Conservation (phyloP, 2,797 vertebrate genomes). For the Myotis findleyi region DNA sequence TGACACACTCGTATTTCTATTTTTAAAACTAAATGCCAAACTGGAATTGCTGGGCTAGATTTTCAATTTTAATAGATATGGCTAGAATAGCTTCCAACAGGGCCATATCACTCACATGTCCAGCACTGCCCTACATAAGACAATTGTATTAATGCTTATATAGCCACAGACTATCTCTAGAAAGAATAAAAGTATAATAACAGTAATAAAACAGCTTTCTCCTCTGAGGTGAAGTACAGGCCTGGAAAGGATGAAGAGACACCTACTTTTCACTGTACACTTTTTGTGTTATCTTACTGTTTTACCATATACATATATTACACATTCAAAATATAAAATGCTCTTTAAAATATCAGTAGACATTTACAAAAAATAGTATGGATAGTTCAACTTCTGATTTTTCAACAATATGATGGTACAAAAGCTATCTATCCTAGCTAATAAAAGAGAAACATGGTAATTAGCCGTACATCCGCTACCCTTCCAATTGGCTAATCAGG, state of each 20-base stretch:
- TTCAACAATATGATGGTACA: not conserved
- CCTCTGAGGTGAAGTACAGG: not conserved
- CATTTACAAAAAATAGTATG: not conserved
- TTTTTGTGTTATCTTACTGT: not conserved
- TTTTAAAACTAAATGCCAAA: conserved; percentile 44
- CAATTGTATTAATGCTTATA: not conserved
- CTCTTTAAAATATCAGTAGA: not conserved
- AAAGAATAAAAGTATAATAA: not conserved
- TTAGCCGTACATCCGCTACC: no score
- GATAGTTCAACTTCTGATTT: not conserved
- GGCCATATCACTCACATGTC: not conserved
- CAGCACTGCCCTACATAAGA: not conserved
- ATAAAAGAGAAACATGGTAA: no score
- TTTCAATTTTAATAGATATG: not conserved
- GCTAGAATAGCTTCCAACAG: not conserved
- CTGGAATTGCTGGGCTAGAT: not conserved
- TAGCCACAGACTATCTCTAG: not conserved
- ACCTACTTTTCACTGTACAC: not conserved
- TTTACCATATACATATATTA: not conserved
- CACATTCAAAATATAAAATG: not conserved
- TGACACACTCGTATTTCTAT: not conserved
- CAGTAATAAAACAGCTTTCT: not conserved
- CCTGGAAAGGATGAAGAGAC: not conserved
- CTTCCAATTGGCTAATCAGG: no score
- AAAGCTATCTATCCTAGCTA: not conserved